Base-by-base conservation (phyloP, 2,797 vertebrate genomes). In the Onychomys torridus region DNA sequence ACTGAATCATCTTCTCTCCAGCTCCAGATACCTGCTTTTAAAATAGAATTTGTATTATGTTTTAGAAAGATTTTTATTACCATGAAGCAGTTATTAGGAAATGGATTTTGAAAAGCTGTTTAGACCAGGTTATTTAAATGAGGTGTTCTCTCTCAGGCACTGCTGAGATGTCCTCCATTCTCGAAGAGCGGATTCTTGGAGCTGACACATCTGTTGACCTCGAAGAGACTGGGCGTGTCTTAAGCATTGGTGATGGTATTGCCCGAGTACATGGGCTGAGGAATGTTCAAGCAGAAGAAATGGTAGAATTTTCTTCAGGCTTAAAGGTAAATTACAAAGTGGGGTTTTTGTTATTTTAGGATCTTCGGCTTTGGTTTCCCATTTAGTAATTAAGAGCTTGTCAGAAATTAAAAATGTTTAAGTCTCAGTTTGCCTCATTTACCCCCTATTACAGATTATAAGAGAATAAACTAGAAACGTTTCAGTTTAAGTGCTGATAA, bases 231-330 rank as follows among this genome's bases (percentile, higher is more conserved):
- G 99, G 99, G 1, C 99, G 99, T 0, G 99, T 99, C 97, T 99
- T 99, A 97, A 99, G 99, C 1, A 99, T 99, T 14, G 99, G 99
- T 91, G 99, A 99, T 0, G 99, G 99, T 98, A 99, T 99, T 95
- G 99, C 99, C 97, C 99, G 99, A 92, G 99, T 99, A 6, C 99
- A 99, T 0, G 99, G 99, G 0, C 98, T 99, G 49, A 99, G 99
- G 96, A 99, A 99, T 87, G 99, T 99, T 92, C 99, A 99, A 98
- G 99, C 99, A 34, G 99, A 99, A 96, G 99, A 99, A 99, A 99
- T 99, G 99, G 99, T 99, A 98, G 99, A 99, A 34, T 99, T 99
- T 98, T 99, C 99, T 65, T 99, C 99, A 85, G 99, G 99, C 1
- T 98, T 99, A 78, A 99, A 99, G 98, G 99, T 99, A 97, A 95